phyloP scores from a whole-genome alignment of 2,888 invertebrate genomes.

The Aleiodes alternator region DNA sequence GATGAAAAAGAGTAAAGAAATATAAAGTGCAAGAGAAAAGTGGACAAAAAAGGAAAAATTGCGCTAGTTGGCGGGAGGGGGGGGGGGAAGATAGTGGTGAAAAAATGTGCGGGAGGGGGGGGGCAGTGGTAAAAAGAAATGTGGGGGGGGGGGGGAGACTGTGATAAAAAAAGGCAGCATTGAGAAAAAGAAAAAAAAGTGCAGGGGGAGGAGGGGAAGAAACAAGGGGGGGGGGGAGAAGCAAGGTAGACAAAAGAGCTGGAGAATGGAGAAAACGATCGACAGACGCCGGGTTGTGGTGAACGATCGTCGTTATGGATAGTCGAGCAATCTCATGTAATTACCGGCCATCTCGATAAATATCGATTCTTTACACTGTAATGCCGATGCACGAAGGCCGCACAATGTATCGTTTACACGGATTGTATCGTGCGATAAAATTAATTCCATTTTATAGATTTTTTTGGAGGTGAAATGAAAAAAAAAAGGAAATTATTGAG shows the following conservation, averaged over 20 bases:
- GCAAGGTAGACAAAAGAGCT: constrained; percentile 6
- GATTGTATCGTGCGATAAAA: too few species aligned
- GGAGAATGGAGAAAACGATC: constrained; percentile 21
- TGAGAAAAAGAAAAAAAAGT: too few species aligned
- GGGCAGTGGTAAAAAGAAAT: too few species aligned
- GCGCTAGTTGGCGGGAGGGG: not conserved
- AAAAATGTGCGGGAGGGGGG: too few species aligned
- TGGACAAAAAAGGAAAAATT: not conserved
- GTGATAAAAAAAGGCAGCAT: too few species aligned
- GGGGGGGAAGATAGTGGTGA: too few species aligned
- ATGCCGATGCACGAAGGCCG: too few species aligned
- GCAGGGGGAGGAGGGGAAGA: too few species aligned
- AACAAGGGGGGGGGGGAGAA: not conserved
- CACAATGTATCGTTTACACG: too few species aligned
- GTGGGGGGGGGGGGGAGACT: not conserved
- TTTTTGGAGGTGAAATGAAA: too few species aligned
- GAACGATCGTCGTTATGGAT: constrained; percentile 35
- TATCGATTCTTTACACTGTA: constrained; percentile 48
- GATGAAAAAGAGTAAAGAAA: constrained; percentile 6
- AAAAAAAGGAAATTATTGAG: too few species aligned
- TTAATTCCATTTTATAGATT: too few species aligned
- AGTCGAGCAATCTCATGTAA: constrained; percentile 56
- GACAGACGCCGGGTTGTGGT: not conserved
- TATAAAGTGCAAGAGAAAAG: not conserved
- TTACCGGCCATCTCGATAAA: constrained; percentile 53